Conservation (phyloP, 2,888 invertebrate species). For the Drosophila greeni region DNA sequence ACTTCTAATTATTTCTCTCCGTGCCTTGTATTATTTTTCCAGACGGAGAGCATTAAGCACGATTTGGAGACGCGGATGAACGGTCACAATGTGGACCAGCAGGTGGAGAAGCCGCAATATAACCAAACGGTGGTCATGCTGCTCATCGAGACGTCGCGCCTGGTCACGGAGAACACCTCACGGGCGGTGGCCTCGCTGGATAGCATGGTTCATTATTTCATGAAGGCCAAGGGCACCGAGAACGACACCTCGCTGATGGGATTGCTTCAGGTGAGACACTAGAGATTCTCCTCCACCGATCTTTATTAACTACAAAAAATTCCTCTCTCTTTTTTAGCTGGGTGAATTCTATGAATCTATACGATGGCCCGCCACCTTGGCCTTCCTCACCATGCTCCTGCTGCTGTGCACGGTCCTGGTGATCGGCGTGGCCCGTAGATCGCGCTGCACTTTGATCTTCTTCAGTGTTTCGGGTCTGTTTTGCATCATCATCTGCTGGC, state of each 20-base stretch:
- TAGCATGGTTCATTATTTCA: slow-evolving; percentile 79
- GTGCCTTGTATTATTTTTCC: slow-evolving; percentile 48
- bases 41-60: slow-evolving; percentile 88
- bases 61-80: slow-evolving; percentile 86
- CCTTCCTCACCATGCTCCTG: slow-evolving; percentile 77
- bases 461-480: slow-evolving; percentile 90
- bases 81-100: slow-evolving; percentile 85
- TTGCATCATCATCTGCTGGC: slow-evolving; percentile 84
- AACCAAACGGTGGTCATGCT: slow-evolving; percentile 88
- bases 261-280: slow-evolving; percentile 74
- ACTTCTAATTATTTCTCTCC: not conserved
- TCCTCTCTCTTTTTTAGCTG: slow-evolving; percentile 44
- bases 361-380: slow-evolving; percentile 79
- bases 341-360: slow-evolving; percentile 79
- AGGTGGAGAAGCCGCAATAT: slow-evolving; percentile 87
- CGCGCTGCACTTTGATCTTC: slow-evolving; percentile 92
- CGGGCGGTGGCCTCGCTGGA: slow-evolving; percentile 82
- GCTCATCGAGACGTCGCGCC: slow-evolving; percentile 84
- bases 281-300: too few species aligned
- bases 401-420: slow-evolving; percentile 78
- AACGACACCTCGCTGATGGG: slow-evolving; percentile 78
- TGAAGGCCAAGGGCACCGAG: slow-evolving; percentile 78
- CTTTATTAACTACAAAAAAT: slow-evolving; percentile 25
- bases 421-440: slow-evolving; percentile 80
- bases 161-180: slow-evolving; percentile 86